Conservation (phyloP, 2,113 vertebrate genomes). For the Alaudala cheleensis region DNA sequence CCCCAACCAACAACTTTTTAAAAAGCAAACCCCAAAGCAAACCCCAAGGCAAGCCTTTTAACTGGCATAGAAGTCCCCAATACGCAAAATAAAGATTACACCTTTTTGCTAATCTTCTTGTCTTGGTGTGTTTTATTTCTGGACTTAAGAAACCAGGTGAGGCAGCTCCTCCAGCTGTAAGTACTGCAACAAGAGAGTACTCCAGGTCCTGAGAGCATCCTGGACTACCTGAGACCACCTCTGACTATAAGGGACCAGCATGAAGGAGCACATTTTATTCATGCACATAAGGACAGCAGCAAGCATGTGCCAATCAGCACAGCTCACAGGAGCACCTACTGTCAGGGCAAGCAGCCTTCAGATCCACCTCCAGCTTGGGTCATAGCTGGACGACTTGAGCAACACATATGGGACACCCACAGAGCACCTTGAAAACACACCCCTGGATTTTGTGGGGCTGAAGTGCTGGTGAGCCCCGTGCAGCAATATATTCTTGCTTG, state of each 20-base stretch:
- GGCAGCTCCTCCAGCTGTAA: background rate
- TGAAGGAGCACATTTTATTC: background rate
- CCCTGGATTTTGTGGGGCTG: background rate
- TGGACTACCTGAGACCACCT: background rate
- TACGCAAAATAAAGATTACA: background rate
- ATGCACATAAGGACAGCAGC: fast-evolving
- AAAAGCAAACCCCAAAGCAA: background rate
- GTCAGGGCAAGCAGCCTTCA: background rate
- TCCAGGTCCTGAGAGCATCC: background rate
- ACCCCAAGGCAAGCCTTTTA: background rate
- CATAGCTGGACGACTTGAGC: background rate
- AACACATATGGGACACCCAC: fast-evolving
- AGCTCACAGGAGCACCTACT: background rate
- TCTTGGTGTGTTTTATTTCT: background rate
- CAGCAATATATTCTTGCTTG: fast-evolving
- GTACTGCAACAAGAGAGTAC: background rate
- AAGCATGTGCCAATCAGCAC: background rate
- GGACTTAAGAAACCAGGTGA: background rate
- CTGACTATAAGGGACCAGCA: fast-evolving
- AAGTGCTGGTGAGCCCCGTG: fast-evolving
- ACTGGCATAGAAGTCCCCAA: fast-evolving
- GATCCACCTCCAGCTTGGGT: background rate
- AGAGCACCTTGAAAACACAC: background rate
- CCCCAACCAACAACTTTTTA: fast-evolving
- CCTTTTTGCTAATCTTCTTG: background rate